Base-by-base conservation (phyloP, 2,888 invertebrate genomes). In the Pyrgus malvae region DNA sequence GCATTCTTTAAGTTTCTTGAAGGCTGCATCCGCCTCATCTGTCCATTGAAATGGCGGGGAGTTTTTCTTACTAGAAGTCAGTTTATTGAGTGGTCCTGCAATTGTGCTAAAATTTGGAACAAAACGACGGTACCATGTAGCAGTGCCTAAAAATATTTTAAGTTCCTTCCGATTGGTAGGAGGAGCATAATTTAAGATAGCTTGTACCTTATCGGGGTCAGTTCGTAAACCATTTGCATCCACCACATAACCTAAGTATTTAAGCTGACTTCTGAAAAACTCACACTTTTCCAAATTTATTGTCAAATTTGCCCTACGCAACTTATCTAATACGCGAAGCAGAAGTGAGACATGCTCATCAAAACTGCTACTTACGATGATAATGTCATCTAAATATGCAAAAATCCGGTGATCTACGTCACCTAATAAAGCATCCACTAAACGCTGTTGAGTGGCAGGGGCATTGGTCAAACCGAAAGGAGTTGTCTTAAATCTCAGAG, bases 71-170 rank as follows among this genome's bases (percentile, higher is more conserved):
- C 31, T 56, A 1, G 64, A 64, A 0, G 67, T 68, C 4, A 70
- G 33, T 5, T 19, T 50, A 21, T 68, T 69, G 1, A 69, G 35
- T 0, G 69, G 67, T 3, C 54, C 65, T 1, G 67, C 65, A 0
- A 66, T 40, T 0, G 62, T 59, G 37, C 65, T 65, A 48, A 67
- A 69, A 7, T 60, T 53, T 0, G 59, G 58, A 6, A 67, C 55
- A 38, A 67, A 66, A 4, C 57, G 33, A 1, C 50, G 19, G 12
- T 37, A 48, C 1, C 12, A 48, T 1, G 25, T 19, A 4, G 37
- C 35, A 2, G 37, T 48, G 1, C 46, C 46, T 2, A 46, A 21
- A 11, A 46, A 46, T 2, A 14, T 33, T 9, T 35, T 46, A 2
- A 46, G 14, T 1, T 46, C 46, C n/a, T 23, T 46, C 0, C n/a